Evolutionary conservation across 2,113 vertebrate species (phyloP), one percentile per base, ranked within the genome.

Genomic region (Rhynchomys soricoides): DNA sequence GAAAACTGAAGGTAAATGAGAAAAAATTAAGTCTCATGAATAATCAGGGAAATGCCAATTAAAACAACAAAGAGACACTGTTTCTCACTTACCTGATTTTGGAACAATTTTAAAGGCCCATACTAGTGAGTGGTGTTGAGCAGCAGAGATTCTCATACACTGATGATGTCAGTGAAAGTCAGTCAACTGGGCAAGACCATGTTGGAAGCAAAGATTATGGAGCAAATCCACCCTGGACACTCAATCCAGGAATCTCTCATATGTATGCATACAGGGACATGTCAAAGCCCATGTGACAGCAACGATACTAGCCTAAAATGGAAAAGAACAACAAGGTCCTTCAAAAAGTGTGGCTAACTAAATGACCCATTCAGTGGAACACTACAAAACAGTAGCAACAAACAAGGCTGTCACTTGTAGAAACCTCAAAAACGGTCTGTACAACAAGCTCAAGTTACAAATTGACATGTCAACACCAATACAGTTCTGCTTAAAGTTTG

Each of bases 361-460:
- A 73, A 73, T 62, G 43, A 29, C 74, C 71, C 34, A 81, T 79
- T 92, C 48, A 45, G 0, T 64, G 68, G 24, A 96, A 82, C 37
- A 92, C 37, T 77, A 45, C 78, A 87, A 64, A 86, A 50, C 78
- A 79, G 19, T 91, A 68, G 83, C 90, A 94, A 79, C 34, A 26
- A 95, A 74, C 75, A 21, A 93, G 57, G 57, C 50, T 83, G 40
- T 79, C 4, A 59, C 64, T 48, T 52, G 34, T 43, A 77, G 89
- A 92, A 86, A 86, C 91, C 37, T 90, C 71, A 91, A 48, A 96
- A 86, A 55, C 82, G 66, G 89, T 70, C 16, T 94, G 22, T 90
- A 16, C 29, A 79, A 64, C 68, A 91, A 93, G 24, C 86, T 48
- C 48, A 93, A 86, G 43, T 78, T 93, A 43, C 8, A 91, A 66